These are phyloP conservation scores for Margarornis squamiger DNA, from an alignment of 2,797 vertebrate species.

Conservation along the genomic window DNA sequence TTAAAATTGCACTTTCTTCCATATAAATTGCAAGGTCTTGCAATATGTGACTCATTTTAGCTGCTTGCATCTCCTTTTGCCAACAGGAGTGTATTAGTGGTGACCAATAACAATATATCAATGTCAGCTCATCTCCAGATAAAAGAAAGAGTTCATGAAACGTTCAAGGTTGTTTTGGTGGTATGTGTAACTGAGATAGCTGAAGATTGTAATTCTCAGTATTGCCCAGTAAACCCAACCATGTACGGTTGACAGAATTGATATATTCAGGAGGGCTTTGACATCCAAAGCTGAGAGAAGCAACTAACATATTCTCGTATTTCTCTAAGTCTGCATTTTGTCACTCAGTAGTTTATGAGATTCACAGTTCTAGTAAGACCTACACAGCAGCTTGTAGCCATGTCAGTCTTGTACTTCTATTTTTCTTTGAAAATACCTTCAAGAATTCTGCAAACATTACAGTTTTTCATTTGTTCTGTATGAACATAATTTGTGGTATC, in stretches of 20 bases:
- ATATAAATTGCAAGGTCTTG: not conserved
- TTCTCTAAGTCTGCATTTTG: not conserved
- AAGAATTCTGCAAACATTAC: not conserved
- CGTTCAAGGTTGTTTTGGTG: conserved; percentile 10
- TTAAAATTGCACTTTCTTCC: not conserved
- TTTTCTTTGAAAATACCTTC: not conserved
- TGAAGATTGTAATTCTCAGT: not conserved
- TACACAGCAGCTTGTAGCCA: not conserved
- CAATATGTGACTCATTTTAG: not conserved
- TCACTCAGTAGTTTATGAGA: not conserved
- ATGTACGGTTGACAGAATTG: not conserved
- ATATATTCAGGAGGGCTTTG: not conserved
- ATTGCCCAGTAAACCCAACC: not conserved
- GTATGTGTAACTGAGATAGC: not conserved
- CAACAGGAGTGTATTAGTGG: not conserved
- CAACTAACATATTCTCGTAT: not conserved
- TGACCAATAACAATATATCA: not conserved
- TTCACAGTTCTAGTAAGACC: not conserved
- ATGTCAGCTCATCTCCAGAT: conserved; percentile 8
- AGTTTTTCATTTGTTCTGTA: not conserved
- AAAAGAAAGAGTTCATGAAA: not conserved
- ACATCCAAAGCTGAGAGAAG: not conserved
- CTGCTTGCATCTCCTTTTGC: not conserved
- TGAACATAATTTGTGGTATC: not conserved
- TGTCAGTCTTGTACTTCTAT: not conserved